Base-by-base conservation (phyloP, 2,888 invertebrate genomes). In the Sphaerophoria taeniata region DNA sequence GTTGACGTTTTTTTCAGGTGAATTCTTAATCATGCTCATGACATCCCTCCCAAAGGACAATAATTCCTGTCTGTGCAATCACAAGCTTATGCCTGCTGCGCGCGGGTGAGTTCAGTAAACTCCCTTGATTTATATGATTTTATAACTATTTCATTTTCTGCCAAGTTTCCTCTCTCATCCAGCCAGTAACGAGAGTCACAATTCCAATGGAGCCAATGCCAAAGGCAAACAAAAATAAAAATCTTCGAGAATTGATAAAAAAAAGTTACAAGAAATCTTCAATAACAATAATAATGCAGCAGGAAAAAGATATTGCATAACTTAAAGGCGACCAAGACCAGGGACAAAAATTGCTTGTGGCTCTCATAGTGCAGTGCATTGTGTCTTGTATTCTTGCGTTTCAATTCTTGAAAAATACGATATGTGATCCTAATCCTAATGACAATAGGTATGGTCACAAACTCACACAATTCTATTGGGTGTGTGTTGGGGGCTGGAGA, bases 41-140 rank as follows among this genome's bases (percentile, higher is more conserved):
- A 43, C 49, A 58, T 51, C 56, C 39, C 58, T 51, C 69, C 34
- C 56, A 63, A 63, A 69, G 69, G 73, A 73, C 63, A 78, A 56
- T 43, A 78, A 56, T 43, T 63, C 56, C 43, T 51, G 33, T 53
- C 11, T 55, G 36, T 53, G 49, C 24, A 36, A n/a, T 61, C 63
- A 3, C 43, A 43, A 60, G n/a, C 11, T 5, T 5, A 7, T 3
- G 16, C 9, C 14, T 16, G 16, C 14, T 6, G 16, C 2, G 6
- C 7, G 12, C 4, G 58, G 14, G 58, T 5, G 36, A 39, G 49
- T 63, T 6, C 6, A 70, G 43, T 69, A 55, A 47, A 45, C 49
- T 82, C 70, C 63, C 69, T 34, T 83, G 82, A 78, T 83, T 83
- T 73, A 83, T 83, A 73, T 14, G 61, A 70, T 83, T 63, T 70